Conservation (phyloP, 2,888 invertebrate genomes). For the Nycteola revayana region DNA sequence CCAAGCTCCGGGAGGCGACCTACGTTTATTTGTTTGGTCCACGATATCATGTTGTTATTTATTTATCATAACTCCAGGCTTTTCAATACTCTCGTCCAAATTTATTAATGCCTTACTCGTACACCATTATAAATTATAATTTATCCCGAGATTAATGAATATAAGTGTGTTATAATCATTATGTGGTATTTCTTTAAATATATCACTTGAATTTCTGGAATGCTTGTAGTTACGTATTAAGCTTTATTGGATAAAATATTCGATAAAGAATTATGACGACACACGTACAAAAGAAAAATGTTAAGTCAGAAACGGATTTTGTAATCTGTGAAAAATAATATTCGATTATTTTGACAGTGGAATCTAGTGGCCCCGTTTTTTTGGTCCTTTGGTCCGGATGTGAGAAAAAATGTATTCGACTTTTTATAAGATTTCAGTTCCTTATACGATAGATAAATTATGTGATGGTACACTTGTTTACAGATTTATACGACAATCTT, state of each 20-base stretch:
- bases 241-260: slow-evolving; percentile 43
- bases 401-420: slow-evolving; percentile 7
- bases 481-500: too few species aligned
- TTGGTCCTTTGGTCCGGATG: slow-evolving; percentile 14
- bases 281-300: slow-evolving; percentile 9
- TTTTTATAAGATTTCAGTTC: too few species aligned
- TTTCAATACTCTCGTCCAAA: slow-evolving; percentile 67
- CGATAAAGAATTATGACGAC: slow-evolving; percentile 36
- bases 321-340: slow-evolving; percentile 24
- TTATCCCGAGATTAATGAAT: slow-evolving; percentile 64
- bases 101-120: slow-evolving; percentile 57
- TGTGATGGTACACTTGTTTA: too few species aligned
- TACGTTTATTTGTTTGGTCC: slow-evolving; percentile 61
- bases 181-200: slow-evolving; percentile 50
- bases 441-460: too few species aligned
- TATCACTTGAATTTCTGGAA: slow-evolving; percentile 55
- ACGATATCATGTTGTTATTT: slow-evolving; percentile 63
- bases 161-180: slow-evolving; percentile 63
- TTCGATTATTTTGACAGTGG: slow-evolving; percentile 12
- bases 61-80: slow-evolving; percentile 66
- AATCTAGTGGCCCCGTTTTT: slow-evolving; percentile 6
- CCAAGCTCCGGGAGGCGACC: slow-evolving; percentile 58
- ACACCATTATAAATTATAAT: slow-evolving; percentile 66
- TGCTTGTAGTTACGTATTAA: slow-evolving; percentile 49
- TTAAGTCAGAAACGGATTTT: slow-evolving; percentile 15